phyloP scores from a whole-genome alignment of 2,888 invertebrate genomes.

The Drosophila formosana region DNA sequence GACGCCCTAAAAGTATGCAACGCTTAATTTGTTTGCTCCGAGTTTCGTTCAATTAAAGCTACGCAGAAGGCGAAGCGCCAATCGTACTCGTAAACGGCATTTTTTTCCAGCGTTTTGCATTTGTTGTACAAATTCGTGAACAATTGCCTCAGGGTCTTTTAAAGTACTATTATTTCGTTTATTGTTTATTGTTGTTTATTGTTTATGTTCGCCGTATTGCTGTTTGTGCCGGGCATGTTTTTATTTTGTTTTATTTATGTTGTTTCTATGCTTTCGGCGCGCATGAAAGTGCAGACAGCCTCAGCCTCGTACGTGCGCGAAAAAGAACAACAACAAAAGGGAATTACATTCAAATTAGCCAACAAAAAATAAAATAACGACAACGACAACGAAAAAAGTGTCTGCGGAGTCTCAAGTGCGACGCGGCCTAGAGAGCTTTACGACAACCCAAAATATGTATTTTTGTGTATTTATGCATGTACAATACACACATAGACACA shows the following conservation, averaged over 20 bases:
- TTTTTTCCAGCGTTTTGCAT: constrained; percentile 14
- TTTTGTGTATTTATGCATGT: constrained; percentile 17
- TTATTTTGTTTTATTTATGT: constrained; percentile 64
- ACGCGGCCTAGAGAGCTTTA: constrained; percentile 37
- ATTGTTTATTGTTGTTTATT: constrained; percentile 51
- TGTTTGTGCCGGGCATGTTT: constrained; percentile 46
- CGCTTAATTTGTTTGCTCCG: not conserved
- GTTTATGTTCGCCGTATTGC: constrained; percentile 51
- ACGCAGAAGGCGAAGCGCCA: not conserved
- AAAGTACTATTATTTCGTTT: constrained; percentile 50
- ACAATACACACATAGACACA: not conserved
- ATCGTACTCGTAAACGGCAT: constrained; percentile 9
- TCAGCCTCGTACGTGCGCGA: constrained; percentile 55
- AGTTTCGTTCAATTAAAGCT: constrained; percentile 1
- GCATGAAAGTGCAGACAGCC: constrained; percentile 53
- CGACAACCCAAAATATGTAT: constrained; percentile 48
- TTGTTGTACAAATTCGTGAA: constrained; percentile 24
- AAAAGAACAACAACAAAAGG: constrained; percentile 31
- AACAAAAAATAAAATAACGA: not conserved
- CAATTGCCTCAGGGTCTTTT: constrained; percentile 34
- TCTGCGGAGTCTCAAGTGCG: constrained; percentile 37
- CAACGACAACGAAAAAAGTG: constrained; percentile 3
- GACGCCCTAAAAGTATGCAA: constrained; percentile 35
- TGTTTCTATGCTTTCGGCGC: constrained; percentile 56
- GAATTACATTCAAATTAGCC: constrained; percentile 74